Base-by-base conservation (phyloP, 2,888 invertebrate genomes). In the Choreutis nemorana region DNA sequence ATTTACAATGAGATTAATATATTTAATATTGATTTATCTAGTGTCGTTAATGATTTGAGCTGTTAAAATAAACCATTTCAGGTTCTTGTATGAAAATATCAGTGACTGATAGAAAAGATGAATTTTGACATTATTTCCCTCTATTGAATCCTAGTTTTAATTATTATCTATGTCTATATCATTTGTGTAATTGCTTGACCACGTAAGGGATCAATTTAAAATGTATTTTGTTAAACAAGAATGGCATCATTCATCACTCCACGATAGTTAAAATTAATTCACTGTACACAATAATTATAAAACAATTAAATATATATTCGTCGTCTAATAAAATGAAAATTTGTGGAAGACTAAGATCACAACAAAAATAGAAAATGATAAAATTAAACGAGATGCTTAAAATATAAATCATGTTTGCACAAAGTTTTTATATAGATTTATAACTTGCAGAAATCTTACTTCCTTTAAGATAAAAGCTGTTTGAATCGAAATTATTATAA, bases 301-400 rank as follows among this genome's bases (percentile, higher is more conserved):
- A 56, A 60, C 55, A 49, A 46, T 53, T 50, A 63, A 64, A 66
- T 70, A 70, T 59, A 61, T 57, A 54, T 54, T 46, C 44, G 54
- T 46, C 43, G 47, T 61, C 62, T 59, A 57, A 59, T 58, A 58
- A 61, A 56, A 63, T 50, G 52, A 59, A 58, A 55, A 50, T 47
- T 53, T 55, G 50, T 78, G 78, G 78, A 78, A 78, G 78, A 77
- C 78, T 55, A 64, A 75, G 66, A 77, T 78, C 78, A 78, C 77
- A 77, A 77, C 70, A 70, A 67, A 77, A 77, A 75, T 66, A 65
- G 54, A 66, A 65, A 71, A 66, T 52, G 49, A 65, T 58, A 63
- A 50, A 57, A 59, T 55, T 59, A 48, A 54, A 44, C 50, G 50
- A 52, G 40, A 55, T 52, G 54, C 57, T 56, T 54, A 60, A 40